Percentiles rank a stretch among this genome's conserved stretches.
Conservation (phyloP, 2,888 invertebrate species). For the Tricholauxania praeusta region DNA sequence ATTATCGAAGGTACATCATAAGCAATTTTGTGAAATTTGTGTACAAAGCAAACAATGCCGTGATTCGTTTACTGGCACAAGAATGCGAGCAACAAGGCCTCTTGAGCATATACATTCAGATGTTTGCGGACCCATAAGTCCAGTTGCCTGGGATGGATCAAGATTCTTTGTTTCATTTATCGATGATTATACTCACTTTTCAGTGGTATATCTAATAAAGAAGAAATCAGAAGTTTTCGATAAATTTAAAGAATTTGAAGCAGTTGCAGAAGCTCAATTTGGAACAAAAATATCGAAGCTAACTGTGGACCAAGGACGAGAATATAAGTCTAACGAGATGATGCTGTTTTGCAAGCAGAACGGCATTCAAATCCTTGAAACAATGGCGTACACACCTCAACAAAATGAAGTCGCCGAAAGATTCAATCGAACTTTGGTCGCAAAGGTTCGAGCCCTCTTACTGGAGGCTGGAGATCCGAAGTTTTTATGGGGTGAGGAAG, state of each 20-base stretch:
- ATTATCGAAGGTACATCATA: too few relatives aligned
- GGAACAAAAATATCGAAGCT: constrained; percentile 32
- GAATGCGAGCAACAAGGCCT: background rate
- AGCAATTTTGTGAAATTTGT: background rate
- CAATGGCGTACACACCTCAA: too few relatives aligned
- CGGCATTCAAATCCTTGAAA: constrained; percentile 48
- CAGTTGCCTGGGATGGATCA: background rate
- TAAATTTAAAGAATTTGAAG: constrained; percentile 1
- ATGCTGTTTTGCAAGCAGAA: constrained; percentile 44
- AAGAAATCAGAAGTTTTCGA: background rate
- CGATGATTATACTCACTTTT: background rate
- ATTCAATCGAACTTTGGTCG: too few relatives aligned
- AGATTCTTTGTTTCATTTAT: too few relatives aligned
- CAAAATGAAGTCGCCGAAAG: too few relatives aligned
- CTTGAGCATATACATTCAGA: background rate
- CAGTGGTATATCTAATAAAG: background rate
- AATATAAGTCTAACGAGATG: constrained; percentile 49
- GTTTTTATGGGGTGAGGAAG: constrained; percentile 35
- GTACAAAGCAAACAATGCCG: background rate
- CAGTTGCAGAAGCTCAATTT: constrained; percentile 19
- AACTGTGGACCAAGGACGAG: constrained; percentile 45
- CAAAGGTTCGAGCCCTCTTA: constrained; percentile 34
- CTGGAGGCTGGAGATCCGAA: constrained; percentile 32
- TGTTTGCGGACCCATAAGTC: background rate
- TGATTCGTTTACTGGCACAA: background rate